Evolutionary conservation across 92 coral and sea anemone species (phyloP).

Genomic region (Isaurus tuberculatus): DNA sequence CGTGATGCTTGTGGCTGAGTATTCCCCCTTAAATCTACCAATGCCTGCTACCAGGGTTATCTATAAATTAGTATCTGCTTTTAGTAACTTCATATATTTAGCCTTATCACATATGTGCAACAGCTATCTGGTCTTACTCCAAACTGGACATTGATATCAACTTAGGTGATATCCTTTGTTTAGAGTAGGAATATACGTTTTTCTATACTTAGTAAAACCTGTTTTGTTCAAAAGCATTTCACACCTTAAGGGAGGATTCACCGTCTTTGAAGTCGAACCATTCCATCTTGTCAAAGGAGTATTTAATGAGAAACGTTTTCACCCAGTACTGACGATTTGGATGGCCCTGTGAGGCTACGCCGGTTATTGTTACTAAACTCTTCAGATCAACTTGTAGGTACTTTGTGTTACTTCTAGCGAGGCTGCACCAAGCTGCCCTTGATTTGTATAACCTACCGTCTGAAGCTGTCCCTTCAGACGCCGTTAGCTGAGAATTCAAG

Average conservation of each 20-base stretch:
- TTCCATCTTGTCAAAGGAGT: not conserved
- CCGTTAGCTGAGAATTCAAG: not conserved
- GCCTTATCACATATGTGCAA: no score
- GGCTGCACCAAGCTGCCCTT: not conserved
- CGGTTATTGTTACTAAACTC: not conserved
- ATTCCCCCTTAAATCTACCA: no score
- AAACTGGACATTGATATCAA: no score
- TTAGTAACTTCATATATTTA: no score
- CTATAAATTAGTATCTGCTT: no score
- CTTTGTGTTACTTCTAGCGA: not conserved
- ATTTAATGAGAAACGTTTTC: not conserved
- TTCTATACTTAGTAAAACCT: no score
- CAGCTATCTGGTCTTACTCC: no score
- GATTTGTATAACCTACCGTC: not conserved
- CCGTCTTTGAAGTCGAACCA: not conserved
- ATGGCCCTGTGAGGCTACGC: not conserved
- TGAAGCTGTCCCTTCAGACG: not conserved
- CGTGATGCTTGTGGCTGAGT: no score
- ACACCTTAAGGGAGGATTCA: not conserved
- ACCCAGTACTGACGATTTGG: not conserved
- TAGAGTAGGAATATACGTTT: no score
- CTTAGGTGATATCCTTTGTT: no score
- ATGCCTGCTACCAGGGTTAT: no score
- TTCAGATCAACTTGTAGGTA: constrained; percentile 1
- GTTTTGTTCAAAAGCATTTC: no score